Evolutionary conservation across 2,888 invertebrate genomes (phyloP).

Genomic region (Agrotis puta): DNA sequence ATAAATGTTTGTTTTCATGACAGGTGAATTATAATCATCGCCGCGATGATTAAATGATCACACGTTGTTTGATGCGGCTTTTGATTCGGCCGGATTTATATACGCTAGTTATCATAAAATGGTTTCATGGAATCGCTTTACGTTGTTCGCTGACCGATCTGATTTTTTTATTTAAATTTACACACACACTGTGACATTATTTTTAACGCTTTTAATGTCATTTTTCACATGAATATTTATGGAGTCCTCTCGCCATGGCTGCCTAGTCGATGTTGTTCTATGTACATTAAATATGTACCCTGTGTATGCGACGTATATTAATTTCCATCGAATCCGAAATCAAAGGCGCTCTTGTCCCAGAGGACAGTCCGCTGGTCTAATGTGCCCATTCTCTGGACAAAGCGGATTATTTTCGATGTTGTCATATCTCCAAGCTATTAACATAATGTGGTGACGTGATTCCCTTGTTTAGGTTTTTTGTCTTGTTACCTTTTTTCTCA

Average conservation of each 20-base stretch:
- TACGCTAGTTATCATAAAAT: constrained; percentile 64
- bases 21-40: constrained; percentile 81
- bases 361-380: constrained; percentile 80
- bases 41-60: constrained; percentile 73
- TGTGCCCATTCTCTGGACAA: constrained; percentile 85
- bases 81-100: constrained; percentile 68
- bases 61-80: constrained; percentile 69
- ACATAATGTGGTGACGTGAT: constrained; percentile 87
- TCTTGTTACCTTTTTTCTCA: constrained; percentile 73
- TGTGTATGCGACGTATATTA: constrained; percentile 77
- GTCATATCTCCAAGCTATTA: constrained; percentile 87
- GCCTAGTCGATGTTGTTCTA: constrained; percentile 52
- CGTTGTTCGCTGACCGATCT: constrained; percentile 24
- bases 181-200: constrained; percentile 45
- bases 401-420: constrained; percentile 88
- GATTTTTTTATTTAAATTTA: constrained; percentile 56
- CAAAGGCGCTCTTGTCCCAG: constrained; percentile 84
- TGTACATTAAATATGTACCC: constrained; percentile 81
- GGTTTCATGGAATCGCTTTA: constrained; percentile 48
- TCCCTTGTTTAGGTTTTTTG: constrained; percentile 81
- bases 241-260: constrained; percentile 38
- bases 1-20: constrained; percentile 85
- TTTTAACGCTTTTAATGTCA: constrained; percentile 59
- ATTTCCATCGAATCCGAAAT: constrained; percentile 87
- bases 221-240: constrained; percentile 73